phyloP scores from a whole-genome alignment of 2,888 invertebrate species.

The Elysia crispata region DNA sequence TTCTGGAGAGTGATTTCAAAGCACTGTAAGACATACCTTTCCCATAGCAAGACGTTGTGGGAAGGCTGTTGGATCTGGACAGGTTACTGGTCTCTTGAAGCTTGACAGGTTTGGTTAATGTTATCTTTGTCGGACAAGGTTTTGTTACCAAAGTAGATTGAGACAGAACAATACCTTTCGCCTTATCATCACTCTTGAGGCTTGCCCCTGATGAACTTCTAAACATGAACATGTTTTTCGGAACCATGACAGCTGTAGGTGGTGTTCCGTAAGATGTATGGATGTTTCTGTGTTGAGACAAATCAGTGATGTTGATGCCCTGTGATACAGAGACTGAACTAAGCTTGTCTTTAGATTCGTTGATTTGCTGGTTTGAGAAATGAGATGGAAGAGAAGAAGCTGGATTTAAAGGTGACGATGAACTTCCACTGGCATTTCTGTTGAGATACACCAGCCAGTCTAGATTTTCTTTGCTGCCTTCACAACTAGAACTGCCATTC shows the following conservation, averaged over 20 bases:
- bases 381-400: background rate
- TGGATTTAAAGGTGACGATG: background rate
- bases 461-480: slow-evolving; percentile 56
- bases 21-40: background rate
- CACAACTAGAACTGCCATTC: background rate
- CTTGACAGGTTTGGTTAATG: slow-evolving; percentile 31
- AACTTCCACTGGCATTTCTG: slow-evolving; percentile 56
- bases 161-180: background rate
- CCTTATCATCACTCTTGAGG: too few species aligned
- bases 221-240: too few species aligned
- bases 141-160: slow-evolving; percentile 22
- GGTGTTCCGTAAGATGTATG: slow-evolving; percentile 10
- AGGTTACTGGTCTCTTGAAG: slow-evolving; percentile 29
- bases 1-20: background rate
- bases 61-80: slow-evolving; percentile 34
- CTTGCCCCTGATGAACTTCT: background rate
- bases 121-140: slow-evolving; percentile 19
- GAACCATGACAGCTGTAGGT: background rate
- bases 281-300: too few species aligned
- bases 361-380: background rate
- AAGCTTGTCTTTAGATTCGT: slow-evolving; percentile 35
- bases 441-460: slow-evolving; percentile 71
- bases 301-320: too few species aligned
- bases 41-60: background rate
- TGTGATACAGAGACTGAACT: slow-evolving; percentile 39